Evolutionary conservation across 2,888 invertebrate genomes (phyloP), one percentile per base, ranked within the genome.

Genomic region (Phaonia tiefii): DNA sequence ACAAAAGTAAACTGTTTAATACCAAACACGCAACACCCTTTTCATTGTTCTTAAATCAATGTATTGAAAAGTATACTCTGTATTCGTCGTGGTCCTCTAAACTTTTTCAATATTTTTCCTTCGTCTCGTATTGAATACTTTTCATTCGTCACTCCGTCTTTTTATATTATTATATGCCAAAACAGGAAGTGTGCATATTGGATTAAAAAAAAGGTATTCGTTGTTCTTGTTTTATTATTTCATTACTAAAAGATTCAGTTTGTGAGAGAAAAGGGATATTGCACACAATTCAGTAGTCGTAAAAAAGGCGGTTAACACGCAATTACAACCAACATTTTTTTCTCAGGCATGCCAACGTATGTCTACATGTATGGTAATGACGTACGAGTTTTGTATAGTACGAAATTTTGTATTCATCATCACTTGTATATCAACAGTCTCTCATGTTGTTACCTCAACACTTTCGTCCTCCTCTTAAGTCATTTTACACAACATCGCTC

Each of bases 261-360:
- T 31, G 31, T 3, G 31, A 31, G 20, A 22, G 42, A 20, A 63
- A 42, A 63, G 42, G 22, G 20, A 63, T 39, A 63, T 63, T 63
- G 42, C 63, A 63, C 63, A 63, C 63, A 20, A 63, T 63, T 63
- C 63, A 42, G 42, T 39, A 63, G 63, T 63, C 63, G 39, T 63
- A 63, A 63, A 63, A 63, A 63, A n/a, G 63, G 63, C 42, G 39
- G 63, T 63, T 39, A 63, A 63, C 63, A 63, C 63, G 42, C 63
- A 63, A 63, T 63, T 20, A 22, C 13, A 63, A 63, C 5, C 22
- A 42, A 63, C 20, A 63, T 20, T 63, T 63, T n/a, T n/a, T n/a
- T n/a, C n/a, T n/a, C n/a, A n/a, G n/a, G n/a, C n/a, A n/a, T n/a
- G n/a, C n/a, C n/a, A n/a, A n/a, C 31, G 31, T 31, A 58, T 26